phyloP scores from a whole-genome alignment of 35 echinoderm and acorn worm genomes.

The Lytechinus variegatus region DNA sequence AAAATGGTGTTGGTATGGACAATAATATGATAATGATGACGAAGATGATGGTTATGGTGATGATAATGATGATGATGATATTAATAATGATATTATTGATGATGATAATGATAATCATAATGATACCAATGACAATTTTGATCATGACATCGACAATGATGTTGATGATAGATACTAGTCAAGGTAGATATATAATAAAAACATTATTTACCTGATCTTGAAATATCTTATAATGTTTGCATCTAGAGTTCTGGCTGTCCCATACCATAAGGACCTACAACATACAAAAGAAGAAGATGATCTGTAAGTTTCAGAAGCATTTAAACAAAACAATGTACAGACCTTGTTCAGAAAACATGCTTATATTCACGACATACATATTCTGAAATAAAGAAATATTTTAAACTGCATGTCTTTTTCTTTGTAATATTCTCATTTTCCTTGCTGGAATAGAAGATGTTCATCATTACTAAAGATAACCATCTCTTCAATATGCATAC shows the following conservation, averaged over 20 bases:
- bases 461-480: neutral
- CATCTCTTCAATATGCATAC: no score
- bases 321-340: neutral
- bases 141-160: neutral
- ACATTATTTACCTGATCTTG: conserved; percentile 45
- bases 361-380: neutral
- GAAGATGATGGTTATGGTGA: neutral
- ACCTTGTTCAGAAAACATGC: neutral
- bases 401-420: neutral
- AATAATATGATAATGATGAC: neutral
- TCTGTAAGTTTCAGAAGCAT: neutral
- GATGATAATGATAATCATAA: neutral
- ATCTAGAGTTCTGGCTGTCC: conserved; percentile 37
- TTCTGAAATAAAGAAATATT: neutral
- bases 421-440: neutral
- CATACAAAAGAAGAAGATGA: neutral
- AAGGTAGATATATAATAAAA: no score
- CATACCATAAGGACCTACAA: conserved; percentile 57
- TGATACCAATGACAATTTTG: neutral
- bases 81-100: neutral
- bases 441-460: neutral
- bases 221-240: conserved; percentile 66
- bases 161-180: neutral
- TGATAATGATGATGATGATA: neutral
- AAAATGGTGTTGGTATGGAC: neutral